Base-by-base conservation (phyloP, 2,797 vertebrate genomes). In the Cuculus canorus region DNA sequence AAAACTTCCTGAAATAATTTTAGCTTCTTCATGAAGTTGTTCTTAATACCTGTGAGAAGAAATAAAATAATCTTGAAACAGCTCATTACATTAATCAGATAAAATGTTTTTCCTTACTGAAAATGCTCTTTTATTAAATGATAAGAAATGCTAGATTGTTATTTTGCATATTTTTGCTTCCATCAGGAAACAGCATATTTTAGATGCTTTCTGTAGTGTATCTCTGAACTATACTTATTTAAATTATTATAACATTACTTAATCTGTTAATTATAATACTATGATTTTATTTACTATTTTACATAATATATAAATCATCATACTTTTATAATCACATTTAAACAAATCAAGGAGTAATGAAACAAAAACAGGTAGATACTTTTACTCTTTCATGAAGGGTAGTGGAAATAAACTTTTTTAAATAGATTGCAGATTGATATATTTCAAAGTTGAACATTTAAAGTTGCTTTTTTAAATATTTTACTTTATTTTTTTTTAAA, bases 1-100 rank as follows among this genome's bases (percentile, higher is more conserved):
- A 94, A 83, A 91, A 72, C 66, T 79, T 94, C 88, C 21, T 92
- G 33, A 28, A 86, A 64, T 33, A 4, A n/a, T 64, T 94, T 88
- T 86, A 79, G 27, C 37, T 90, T 75, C 68, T 83, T 90, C 33
- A 50, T 25, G 32, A 73, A 35, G 47, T 88, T 86, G 41, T 88
- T 83, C 33, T 41, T 88, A 82, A 78, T 63, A 75, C 6, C 23
- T 71, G 6, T 37, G 83, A 65, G 92, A 65, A 68, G 50, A 76
- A 92, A 54, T 43, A 48, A 80, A 88, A 41, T 57, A 69, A 47
- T 72, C n/a, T 73, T 77, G 82, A 91, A 71, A 5, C 12, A 63
- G 21, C 16, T 93, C 66, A 48, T 79, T 52, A 64, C 24, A 54
- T 92, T 56, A 79, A 56, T 81, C n/a, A 64, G 48, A 79, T 70